Evolutionary conservation across 1,140 invertebrate species (phyloP).

Genomic region (Hylyphantes graminicola): DNA sequence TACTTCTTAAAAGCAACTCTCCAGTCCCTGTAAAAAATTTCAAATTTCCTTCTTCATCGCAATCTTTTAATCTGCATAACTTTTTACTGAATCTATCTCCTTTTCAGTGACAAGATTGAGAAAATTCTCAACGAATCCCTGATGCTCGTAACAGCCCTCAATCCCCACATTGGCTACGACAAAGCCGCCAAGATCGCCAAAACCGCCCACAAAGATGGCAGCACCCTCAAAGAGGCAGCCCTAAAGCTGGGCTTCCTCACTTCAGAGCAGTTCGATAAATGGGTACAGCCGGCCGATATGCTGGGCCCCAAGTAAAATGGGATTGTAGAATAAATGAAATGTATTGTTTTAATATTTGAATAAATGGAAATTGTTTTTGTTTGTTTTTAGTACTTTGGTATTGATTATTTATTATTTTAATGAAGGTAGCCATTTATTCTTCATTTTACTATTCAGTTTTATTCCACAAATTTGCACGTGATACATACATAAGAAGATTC

Average conservation of each 20-base stretch:
- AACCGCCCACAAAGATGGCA: conserved; percentile 92
- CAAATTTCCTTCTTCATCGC: too few relatives aligned
- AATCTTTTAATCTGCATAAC: too few relatives aligned
- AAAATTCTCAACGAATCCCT: conserved; percentile 93
- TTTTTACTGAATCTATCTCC: not conserved
- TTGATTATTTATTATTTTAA: too few relatives aligned
- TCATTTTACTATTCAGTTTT: too few relatives aligned
- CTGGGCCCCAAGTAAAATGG: conserved; percentile 87
- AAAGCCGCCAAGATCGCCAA: conserved; percentile 97
- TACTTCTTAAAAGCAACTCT: too few relatives aligned
- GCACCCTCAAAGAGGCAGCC: conserved; percentile 90
- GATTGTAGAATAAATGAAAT: not conserved
- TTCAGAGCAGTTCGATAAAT: conserved; percentile 90
- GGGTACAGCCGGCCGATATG: conserved; percentile 96
- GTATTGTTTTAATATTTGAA: conserved; percentile 13
- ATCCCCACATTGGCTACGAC: conserved; percentile 98
- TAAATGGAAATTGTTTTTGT: conserved; percentile 8
- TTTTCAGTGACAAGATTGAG: conserved; percentile 75
- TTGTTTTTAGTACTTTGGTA: not conserved
- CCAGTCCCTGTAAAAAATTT: too few relatives aligned
- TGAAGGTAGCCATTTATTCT: too few relatives aligned
- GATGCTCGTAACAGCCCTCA: conserved; percentile 98
- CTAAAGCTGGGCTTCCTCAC: conserved; percentile 88
- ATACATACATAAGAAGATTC: too few relatives aligned
- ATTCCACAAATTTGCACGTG: too few relatives aligned